These are phyloP conservation scores for Pseudolycoriella hygida DNA, from an alignment of 2,888 invertebrate species.

Conservation along the genomic window DNA sequence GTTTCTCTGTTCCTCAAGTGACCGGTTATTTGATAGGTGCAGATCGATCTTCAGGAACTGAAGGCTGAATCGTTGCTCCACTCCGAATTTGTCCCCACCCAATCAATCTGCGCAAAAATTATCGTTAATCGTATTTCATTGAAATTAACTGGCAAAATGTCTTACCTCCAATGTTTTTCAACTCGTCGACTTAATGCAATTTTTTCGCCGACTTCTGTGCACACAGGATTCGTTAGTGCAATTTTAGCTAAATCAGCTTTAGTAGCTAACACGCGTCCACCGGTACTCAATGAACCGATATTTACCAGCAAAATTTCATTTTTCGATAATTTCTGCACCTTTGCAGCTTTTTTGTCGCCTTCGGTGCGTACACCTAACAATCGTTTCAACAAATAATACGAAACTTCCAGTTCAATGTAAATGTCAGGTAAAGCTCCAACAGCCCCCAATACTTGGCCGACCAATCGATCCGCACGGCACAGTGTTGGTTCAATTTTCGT, in stretches of 20 bases:
- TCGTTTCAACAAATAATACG: conserved; percentile 89
- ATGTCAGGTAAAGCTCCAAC: conserved; percentile 94
- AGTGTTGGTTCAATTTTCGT: conserved; percentile 98
- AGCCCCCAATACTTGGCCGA: conserved; percentile 93
- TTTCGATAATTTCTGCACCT: conserved; percentile 81
- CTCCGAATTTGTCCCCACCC: conserved; percentile 99
- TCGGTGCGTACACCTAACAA: conserved; percentile 95
- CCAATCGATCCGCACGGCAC: conserved; percentile 94
- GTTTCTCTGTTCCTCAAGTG: not conserved
- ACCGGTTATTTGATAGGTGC: not conserved
- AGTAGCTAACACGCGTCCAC: conserved; percentile 86
- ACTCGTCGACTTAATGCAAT: conserved; percentile 97
- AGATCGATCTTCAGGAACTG: conserved; percentile 12
- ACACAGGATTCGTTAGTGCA: conserved; percentile 90
- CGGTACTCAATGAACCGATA: conserved; percentile 96
- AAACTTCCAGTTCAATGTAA: conserved; percentile 94
- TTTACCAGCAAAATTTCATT: conserved; percentile 92
- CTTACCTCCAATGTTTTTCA: conserved; percentile 97
- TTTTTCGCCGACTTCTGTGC: conserved; percentile 97
- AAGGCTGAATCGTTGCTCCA: conserved; percentile 87
- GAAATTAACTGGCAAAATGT: conserved; percentile 7
- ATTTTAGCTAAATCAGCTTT: conserved; percentile 96
- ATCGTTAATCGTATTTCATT: not conserved
- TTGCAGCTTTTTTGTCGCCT: conserved; percentile 97
- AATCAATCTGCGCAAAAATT: conserved; percentile 53